A percentile compares a stretch with the other conserved stretches of the same genome.
phyloP scores from a whole-genome alignment of 2,113 vertebrate species.

The Nothobranchius furzeri region DNA sequence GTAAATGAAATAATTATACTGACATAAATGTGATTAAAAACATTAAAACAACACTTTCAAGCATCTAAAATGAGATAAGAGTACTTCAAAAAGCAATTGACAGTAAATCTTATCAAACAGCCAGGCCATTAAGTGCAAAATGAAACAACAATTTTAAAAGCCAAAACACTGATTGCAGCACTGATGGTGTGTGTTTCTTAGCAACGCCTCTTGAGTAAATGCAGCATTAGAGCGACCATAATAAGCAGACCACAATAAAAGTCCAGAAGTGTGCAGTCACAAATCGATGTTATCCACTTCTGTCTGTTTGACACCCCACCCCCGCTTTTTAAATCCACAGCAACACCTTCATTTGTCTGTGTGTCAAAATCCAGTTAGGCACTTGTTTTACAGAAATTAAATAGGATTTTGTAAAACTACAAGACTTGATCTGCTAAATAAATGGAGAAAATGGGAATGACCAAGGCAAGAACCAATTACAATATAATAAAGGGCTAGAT shows the following conservation, averaged over 20 bases:
- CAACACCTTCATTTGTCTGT: neutral
- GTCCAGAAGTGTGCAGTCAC: constrained; percentile 31
- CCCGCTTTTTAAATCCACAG: neutral
- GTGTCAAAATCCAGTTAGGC: neutral
- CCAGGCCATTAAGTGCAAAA: neutral
- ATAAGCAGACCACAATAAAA: constrained; percentile 16
- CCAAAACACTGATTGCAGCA: neutral
- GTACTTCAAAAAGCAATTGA: neutral
- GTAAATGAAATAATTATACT: too few relatives aligned
- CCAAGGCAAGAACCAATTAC: neutral
- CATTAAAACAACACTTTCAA: too few relatives aligned
- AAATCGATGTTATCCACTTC: constrained; percentile 8
- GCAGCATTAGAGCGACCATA: constrained; percentile 13
- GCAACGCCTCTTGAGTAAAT: constrained; percentile 10
- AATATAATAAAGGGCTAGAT: neutral
- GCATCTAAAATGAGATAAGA: too few relatives aligned
- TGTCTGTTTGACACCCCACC: neutral
- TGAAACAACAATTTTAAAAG: neutral
- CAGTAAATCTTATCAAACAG: neutral
- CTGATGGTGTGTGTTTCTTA: constrained; percentile 12
- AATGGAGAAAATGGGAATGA: neutral
- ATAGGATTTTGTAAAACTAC: neutral
- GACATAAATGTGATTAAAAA: neutral
- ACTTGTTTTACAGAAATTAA: neutral
- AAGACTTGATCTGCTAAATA: neutral